Percentiles rank a stretch among this genome's conserved stretches.
These are phyloP conservation scores for Anagrus nilaparvatae DNA, from an alignment of 1,140 invertebrate species.

Conservation along the genomic window DNA sequence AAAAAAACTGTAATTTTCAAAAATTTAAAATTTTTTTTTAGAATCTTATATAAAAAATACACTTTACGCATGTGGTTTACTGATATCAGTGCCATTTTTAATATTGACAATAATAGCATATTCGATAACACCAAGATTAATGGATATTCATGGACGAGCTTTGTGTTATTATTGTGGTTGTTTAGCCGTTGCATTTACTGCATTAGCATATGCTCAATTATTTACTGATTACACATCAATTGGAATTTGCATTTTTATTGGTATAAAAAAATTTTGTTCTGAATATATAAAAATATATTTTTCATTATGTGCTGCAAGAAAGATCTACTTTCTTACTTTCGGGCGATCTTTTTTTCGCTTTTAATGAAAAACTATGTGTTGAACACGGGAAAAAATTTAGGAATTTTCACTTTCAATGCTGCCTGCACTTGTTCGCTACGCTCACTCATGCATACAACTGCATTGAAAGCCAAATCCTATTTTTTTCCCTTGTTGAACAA, in stretches of 20 bases:
- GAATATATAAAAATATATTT: neutral
- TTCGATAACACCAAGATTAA: conserved; percentile 35
- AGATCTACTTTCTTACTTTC: too few species aligned
- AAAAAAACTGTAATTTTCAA: neutral
- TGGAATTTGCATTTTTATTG: conserved; percentile 33
- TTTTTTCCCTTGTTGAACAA: too few species aligned
- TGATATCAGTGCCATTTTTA: conserved; percentile 44
- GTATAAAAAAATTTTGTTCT: conserved; percentile 23
- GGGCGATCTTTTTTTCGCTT: too few species aligned
- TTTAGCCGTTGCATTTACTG: conserved; percentile 38
- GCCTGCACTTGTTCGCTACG: too few species aligned
- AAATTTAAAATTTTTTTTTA: neutral
- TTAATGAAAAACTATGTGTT: too few species aligned
- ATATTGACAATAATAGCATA: conserved; percentile 41
- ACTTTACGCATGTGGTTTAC: conserved; percentile 35
- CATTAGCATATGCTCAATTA: conserved; percentile 39
- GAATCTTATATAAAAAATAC: neutral
- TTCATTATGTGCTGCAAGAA: too few species aligned
- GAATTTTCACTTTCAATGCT: too few species aligned
- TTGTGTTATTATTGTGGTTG: conserved; percentile 41
- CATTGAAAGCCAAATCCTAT: too few species aligned
- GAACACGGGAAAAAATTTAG: too few species aligned
- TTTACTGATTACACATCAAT: conserved; percentile 23
- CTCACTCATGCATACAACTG: too few species aligned
- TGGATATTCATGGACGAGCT: conserved; percentile 40